Conservation (phyloP, 2,888 invertebrate species). For the Pachycephus smyrnensis region DNA sequence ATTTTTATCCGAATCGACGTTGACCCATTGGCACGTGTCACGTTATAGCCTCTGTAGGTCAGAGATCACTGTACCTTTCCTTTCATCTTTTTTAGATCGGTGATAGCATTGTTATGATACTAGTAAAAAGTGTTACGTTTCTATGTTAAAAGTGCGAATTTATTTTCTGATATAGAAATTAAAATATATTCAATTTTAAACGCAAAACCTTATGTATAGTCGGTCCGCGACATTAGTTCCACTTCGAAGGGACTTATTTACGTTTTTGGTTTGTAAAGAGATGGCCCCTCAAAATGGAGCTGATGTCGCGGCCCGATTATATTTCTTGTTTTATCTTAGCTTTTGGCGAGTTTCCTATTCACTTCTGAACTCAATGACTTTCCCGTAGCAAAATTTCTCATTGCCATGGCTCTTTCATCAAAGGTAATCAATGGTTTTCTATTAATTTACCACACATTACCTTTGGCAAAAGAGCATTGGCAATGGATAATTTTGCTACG, state of each 20-base stretch:
- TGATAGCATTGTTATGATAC: neutral
- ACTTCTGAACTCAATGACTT: neutral
- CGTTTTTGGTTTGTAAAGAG: too few relatives aligned
- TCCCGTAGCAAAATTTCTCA: neutral
- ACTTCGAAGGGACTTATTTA: too few relatives aligned
- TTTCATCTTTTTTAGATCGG: too few relatives aligned
- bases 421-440: neutral
- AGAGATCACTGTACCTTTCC: too few relatives aligned
- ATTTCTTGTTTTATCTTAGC: neutral
- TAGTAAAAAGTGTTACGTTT: neutral
- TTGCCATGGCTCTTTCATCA: neutral
- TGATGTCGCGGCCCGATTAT: too few relatives aligned
- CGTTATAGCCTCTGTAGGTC: too few relatives aligned
- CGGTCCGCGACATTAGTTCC: too few relatives aligned
- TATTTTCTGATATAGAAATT: neutral
- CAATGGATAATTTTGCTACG: neutral
- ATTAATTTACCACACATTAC: neutral
- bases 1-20: neutral
- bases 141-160: neutral
- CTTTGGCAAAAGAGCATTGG: neutral
- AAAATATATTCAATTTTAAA: neutral
- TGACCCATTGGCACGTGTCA: neutral
- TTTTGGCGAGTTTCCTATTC: neutral
- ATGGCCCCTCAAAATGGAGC: too few relatives aligned
- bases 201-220: neutral